These are phyloP conservation scores for Ondatra zibethicus DNA, from an alignment of 2,113 vertebrate genomes.

Conservation along the genomic window DNA sequence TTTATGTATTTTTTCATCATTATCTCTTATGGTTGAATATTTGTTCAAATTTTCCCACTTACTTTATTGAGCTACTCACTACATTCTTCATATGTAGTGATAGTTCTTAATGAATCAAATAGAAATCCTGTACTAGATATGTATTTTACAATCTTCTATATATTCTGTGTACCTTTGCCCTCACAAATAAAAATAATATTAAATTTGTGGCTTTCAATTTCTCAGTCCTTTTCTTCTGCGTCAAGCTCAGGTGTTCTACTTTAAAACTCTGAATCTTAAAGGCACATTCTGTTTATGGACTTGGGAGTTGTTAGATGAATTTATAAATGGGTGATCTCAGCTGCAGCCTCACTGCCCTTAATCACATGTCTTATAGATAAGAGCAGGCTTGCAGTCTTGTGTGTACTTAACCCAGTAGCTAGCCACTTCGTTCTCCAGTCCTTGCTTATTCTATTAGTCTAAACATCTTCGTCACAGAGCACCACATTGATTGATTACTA, in stretches of 20 bases:
- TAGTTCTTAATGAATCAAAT: background rate
- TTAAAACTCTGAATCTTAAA: background rate
- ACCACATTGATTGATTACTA: background rate
- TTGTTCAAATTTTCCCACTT: background rate
- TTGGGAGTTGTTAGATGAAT: background rate
- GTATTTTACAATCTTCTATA: background rate
- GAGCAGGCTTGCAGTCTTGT: background rate
- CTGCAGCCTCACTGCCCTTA: background rate
- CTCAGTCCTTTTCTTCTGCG: background rate
- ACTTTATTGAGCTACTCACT: background rate
- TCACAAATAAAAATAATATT: background rate
- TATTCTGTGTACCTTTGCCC: background rate
- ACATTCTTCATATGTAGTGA: background rate
- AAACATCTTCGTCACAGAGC: background rate
- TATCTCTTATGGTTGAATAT: background rate
- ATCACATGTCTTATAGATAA: background rate
- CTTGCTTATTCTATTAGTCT: background rate
- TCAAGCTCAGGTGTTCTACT: background rate
- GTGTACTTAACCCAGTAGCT: background rate
- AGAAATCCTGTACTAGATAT: background rate
- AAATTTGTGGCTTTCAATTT: conserved; percentile 5
- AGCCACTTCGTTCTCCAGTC: background rate
- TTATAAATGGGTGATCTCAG: background rate
- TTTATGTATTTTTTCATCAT: background rate
- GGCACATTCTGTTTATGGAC: background rate